Percentiles rank a stretch among this genome's conserved stretches.
phyloP scores from a whole-genome alignment of 1,140 invertebrate genomes.

The Anastatus disparis region DNA sequence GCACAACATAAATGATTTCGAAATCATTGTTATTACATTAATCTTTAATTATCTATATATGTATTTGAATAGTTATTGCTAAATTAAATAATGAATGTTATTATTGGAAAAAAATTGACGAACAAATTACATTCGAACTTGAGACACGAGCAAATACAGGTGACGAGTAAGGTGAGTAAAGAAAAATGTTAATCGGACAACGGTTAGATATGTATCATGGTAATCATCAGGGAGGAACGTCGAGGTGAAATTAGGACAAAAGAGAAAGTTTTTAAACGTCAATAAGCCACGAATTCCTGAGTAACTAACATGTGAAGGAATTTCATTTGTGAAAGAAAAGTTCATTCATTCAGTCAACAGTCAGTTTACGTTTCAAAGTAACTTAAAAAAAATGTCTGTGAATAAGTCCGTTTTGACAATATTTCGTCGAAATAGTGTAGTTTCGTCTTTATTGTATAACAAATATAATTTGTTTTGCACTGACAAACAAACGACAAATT shows the following conservation, averaged over 20 bases:
- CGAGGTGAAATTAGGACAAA: conserved; percentile 61
- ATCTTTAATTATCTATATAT: too few species aligned
- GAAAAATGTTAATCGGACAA: not conserved
- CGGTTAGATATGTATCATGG: conserved; percentile 25
- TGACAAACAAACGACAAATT: not conserved
- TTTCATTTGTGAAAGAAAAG: conserved; percentile 16
- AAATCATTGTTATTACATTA: too few species aligned
- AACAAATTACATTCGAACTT: too few species aligned
- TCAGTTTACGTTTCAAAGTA: conserved; percentile 8
- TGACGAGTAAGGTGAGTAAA: too few species aligned
- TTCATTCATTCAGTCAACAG: conserved; percentile 26
- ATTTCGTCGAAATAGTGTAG: conserved; percentile 45
- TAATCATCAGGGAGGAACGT: conserved; percentile 34
- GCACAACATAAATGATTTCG: too few species aligned
- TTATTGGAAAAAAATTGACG: too few species aligned
- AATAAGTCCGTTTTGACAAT: conserved; percentile 49
- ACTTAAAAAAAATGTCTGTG: conserved; percentile 51
- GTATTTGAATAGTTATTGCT: too few species aligned
- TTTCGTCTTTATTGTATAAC: conserved; percentile 45
- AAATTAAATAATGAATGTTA: too few species aligned
- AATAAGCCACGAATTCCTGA: conserved; percentile 43
- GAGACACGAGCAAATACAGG: too few species aligned
- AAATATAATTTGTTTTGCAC: conserved; percentile 34
- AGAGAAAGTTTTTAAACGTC: conserved; percentile 64
- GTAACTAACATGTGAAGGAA: conserved; percentile 40